Conservation (phyloP, 2,888 invertebrate species). For the Chesias legatella region DNA sequence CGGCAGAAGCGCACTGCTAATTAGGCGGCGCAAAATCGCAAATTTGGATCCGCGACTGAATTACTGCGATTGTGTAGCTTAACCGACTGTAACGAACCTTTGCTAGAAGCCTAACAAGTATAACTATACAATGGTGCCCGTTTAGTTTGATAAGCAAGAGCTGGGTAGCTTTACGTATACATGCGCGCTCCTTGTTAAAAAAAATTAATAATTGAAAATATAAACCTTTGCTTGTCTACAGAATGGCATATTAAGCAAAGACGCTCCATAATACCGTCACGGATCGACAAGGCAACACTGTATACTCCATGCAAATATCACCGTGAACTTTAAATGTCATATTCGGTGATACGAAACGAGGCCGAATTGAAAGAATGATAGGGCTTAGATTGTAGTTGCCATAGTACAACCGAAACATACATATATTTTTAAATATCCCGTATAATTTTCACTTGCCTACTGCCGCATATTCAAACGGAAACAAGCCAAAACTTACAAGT, state of each 20-base stretch:
- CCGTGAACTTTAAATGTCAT: slow-evolving; percentile 75
- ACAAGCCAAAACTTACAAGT: not conserved
- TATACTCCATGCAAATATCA: slow-evolving; percentile 60
- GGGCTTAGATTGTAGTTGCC: too few species aligned
- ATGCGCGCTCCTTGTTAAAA: too few species aligned
- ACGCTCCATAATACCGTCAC: slow-evolving; percentile 29
- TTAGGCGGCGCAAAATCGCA: slow-evolving; percentile 70
- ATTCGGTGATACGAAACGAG: slow-evolving; percentile 42
- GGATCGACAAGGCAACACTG: slow-evolving; percentile 35
- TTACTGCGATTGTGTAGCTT: slow-evolving; percentile 68
- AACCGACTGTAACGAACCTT: slow-evolving; percentile 42
- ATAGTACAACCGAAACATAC: too few species aligned
- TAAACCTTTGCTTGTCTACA: too few species aligned
- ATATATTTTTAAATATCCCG: not conserved
- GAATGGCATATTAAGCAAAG: slow-evolving; percentile 12
- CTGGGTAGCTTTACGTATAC: too few species aligned
- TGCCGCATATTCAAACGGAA: slow-evolving; percentile 3
- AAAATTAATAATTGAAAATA: too few species aligned
- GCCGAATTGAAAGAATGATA: slow-evolving; percentile 25
- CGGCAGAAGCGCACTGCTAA: slow-evolving; percentile 66
- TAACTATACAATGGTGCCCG: slow-evolving; percentile 6
- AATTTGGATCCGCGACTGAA: slow-evolving; percentile 70
- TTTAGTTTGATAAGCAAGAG: slow-evolving; percentile 5
- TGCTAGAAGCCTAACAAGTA: slow-evolving; percentile 41
- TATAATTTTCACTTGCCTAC: not conserved